Percentiles rank a stretch among this genome's conserved stretches.
Evolutionary conservation across 2,888 invertebrate genomes (phyloP).

Genomic region (Thymelicus lineola): DNA sequence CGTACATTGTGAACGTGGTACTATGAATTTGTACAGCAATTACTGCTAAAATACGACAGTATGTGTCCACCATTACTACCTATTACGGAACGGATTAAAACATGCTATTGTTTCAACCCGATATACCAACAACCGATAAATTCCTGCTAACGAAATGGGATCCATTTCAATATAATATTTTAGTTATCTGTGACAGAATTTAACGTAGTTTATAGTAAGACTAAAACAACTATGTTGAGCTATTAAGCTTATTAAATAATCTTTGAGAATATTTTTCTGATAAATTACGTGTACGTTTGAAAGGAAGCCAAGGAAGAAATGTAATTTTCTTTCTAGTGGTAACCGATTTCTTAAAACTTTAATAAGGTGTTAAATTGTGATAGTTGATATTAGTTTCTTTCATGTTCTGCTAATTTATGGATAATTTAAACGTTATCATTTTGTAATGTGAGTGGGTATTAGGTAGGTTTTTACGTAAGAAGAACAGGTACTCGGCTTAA

Average conservation of each 20-base stretch:
- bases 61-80: slow-evolving; percentile 20
- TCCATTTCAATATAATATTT: slow-evolving; percentile 9
- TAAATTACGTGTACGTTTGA: too few relatives aligned
- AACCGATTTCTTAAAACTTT: too few relatives aligned
- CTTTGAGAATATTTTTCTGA: too few relatives aligned
- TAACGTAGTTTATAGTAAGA: background rate
- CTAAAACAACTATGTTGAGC: background rate
- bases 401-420: too few relatives aligned
- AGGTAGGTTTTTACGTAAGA: too few relatives aligned
- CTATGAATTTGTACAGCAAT: slow-evolving; percentile 8
- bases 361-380: too few relatives aligned
- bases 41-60: slow-evolving; percentile 24
- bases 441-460: too few relatives aligned
- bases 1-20: slow-evolving; percentile 1
- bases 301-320: too few relatives aligned
- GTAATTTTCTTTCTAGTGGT: too few relatives aligned
- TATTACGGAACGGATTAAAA: slow-evolving; percentile 24
- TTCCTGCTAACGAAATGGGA: slow-evolving; percentile 11
- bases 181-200: slow-evolving; percentile 4
- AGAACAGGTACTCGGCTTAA: too few relatives aligned
- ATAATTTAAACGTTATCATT: too few relatives aligned
- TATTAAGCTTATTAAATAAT: slow-evolving; percentile 1
- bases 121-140: slow-evolving; percentile 21
- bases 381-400: too few relatives aligned
- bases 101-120: slow-evolving; percentile 21